These are phyloP conservation scores for Bothrops jararaca DNA, from an alignment of 2,113 vertebrate genomes.

Conservation along the genomic window DNA sequence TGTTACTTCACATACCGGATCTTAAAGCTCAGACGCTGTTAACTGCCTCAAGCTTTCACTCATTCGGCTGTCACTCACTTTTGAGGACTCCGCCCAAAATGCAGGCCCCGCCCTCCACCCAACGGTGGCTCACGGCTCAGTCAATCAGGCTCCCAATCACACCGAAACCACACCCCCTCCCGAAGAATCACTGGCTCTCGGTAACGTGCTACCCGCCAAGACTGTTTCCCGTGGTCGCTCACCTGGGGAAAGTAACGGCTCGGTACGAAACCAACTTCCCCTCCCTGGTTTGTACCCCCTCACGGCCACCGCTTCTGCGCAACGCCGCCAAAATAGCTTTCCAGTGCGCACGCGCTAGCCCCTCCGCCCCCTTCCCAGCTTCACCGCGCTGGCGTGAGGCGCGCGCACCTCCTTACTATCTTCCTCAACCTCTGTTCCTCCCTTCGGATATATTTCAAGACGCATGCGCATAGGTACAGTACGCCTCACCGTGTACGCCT, in stretches of 20 bases:
- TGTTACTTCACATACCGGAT: background rate
- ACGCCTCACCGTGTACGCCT: background rate
- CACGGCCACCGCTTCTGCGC: slow-evolving; percentile 60
- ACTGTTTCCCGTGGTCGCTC: slow-evolving; percentile 46
- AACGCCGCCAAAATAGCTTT: slow-evolving; percentile 72
- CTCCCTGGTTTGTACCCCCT: slow-evolving; percentile 31
- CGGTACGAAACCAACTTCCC: slow-evolving; percentile 45
- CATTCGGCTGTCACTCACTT: background rate
- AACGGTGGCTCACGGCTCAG: slow-evolving; percentile 17
- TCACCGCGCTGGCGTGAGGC: slow-evolving; percentile 53
- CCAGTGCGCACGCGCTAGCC: slow-evolving; percentile 64
- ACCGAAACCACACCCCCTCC: slow-evolving; percentile 11
- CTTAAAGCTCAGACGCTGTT: background rate
- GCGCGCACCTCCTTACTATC: background rate
- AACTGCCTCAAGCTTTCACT: background rate
- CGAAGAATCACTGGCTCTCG: slow-evolving; percentile 52
- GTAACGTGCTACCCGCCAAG: slow-evolving; percentile 42
- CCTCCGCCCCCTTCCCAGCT: slow-evolving; percentile 28
- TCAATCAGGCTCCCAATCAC: background rate
- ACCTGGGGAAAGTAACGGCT: slow-evolving; percentile 52
- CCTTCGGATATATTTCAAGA: no score
- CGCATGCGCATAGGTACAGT: slow-evolving; percentile 1
- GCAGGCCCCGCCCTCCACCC: background rate
- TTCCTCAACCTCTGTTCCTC: background rate
- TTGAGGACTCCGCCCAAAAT: background rate